Conservation (phyloP, 2,113 vertebrate genomes). For the Psittacula cyanocephala region DNA sequence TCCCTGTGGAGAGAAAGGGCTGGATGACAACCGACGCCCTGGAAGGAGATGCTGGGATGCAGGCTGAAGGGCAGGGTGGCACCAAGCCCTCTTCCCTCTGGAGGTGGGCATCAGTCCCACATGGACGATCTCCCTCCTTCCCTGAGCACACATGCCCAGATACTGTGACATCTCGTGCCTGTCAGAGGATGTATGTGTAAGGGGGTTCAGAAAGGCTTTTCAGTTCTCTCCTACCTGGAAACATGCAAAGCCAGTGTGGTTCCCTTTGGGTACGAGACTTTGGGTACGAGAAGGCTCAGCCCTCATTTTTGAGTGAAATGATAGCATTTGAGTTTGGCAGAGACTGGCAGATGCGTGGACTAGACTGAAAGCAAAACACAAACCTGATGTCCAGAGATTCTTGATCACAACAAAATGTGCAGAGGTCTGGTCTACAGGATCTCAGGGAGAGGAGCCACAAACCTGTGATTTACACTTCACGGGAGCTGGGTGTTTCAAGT, state of each 20-base stretch:
- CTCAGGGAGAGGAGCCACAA: not conserved
- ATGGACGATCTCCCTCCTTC: not conserved
- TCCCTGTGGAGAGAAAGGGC: not conserved
- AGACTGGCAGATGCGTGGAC: not conserved
- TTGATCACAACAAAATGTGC: not conserved
- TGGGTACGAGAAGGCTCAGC: not conserved
- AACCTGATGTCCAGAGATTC: not conserved
- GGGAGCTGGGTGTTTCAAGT: not conserved
- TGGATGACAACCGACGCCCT: not conserved
- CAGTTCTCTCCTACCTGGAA: not conserved
- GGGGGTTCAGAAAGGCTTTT: not conserved
- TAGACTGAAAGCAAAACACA: not conserved
- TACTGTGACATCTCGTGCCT: not conserved
- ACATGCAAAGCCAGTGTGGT: fast-evolving
- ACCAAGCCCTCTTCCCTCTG: not conserved
- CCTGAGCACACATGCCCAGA: fast-evolving
- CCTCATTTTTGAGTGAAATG: not conserved
- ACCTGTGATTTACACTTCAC: not conserved
- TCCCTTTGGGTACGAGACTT: not conserved
- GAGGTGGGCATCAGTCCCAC: not conserved
- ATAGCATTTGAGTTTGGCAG: not conserved
- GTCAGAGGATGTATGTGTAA: not conserved
- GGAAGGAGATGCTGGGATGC: not conserved
- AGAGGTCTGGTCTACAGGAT: not conserved
- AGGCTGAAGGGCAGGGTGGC: not conserved